Percentiles rank a stretch among this genome's conserved stretches.
These are phyloP conservation scores for Pocillopora meandrina DNA, from an alignment of 92 coral and sea anemone species.

Conservation along the genomic window DNA sequence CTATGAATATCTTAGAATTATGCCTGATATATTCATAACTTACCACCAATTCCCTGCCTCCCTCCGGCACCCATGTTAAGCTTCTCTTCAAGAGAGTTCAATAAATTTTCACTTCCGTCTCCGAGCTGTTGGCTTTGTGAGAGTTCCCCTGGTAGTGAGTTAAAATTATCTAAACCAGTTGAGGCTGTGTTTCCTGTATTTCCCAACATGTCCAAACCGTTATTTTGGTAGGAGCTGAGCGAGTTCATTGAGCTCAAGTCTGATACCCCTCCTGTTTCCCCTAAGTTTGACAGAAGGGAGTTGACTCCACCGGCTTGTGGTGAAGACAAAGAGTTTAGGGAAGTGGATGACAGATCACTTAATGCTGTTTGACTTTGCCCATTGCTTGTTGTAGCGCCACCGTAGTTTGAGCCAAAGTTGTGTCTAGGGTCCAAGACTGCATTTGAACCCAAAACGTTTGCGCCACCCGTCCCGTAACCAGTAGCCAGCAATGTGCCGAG, in stretches of 20 bases:
- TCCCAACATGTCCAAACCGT: slow-evolving; percentile 37
- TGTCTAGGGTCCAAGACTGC: slow-evolving; percentile 49
- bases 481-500: slow-evolving; percentile 41
- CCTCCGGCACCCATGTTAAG: slow-evolving; percentile 30
- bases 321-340: slow-evolving; percentile 30
- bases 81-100: slow-evolving; percentile 27
- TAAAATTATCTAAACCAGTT: slow-evolving; percentile 5
- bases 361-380: slow-evolving; percentile 16
- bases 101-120: slow-evolving; percentile 8
- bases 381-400: slow-evolving; percentile 20
- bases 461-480: slow-evolving; percentile 26
- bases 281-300: slow-evolving; percentile 30
- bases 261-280: slow-evolving; percentile 23
- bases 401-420: slow-evolving; percentile 53
- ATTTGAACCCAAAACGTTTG: slow-evolving; percentile 39
- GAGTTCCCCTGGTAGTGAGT: slow-evolving; percentile 20
- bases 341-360: slow-evolving; percentile 17
- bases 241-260: slow-evolving; percentile 33
- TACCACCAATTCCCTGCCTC: slow-evolving; percentile 32
- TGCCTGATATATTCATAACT: not conserved
- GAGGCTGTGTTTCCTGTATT: slow-evolving; percentile 12
- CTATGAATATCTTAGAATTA: not conserved
- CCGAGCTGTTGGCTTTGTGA: slow-evolving; percentile 27
- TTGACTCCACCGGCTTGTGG: slow-evolving; percentile 37
- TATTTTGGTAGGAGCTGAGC: slow-evolving; percentile 30